A percentile compares a stretch with the other conserved stretches of the same genome.
These are phyloP conservation scores for Henricia sp. DNA, from an alignment of 53 echinoderm and acorn worm genomes.

Conservation along the genomic window DNA sequence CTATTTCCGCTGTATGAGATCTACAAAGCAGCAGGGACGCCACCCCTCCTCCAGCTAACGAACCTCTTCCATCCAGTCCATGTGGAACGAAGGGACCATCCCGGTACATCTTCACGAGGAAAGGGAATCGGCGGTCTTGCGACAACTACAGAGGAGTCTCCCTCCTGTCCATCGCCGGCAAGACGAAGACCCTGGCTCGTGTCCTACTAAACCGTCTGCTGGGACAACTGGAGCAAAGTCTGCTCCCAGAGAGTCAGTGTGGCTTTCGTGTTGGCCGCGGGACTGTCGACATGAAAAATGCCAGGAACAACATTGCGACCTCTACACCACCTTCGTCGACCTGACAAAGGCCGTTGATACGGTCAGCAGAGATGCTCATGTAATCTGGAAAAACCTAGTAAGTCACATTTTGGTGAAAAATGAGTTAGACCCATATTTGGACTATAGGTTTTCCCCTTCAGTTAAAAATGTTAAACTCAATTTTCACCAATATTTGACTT, in stretches of 20 bases:
- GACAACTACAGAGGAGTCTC: conserved; percentile 35
- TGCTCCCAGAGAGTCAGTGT: conserved; percentile 24
- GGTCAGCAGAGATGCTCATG: neutral
- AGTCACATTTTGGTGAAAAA: too few species aligned
- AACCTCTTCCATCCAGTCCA: neutral
- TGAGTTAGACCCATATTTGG: too few species aligned
- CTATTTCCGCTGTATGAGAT: conserved; percentile 22
- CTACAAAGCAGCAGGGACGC: conserved; percentile 1
- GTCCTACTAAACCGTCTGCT: neutral
- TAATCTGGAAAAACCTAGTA: too few species aligned
- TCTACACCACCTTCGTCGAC: neutral
- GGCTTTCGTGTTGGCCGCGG: neutral
- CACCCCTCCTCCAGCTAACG: neutral
- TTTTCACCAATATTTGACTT: too few species aligned
- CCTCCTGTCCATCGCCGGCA: conserved; percentile 14
- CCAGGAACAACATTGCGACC: conserved; percentile 1
- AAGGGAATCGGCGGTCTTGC: conserved; percentile 31
- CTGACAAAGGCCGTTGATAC: conserved; percentile 12
- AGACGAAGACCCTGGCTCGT: neutral
- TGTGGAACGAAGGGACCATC: neutral
- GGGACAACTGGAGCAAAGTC: conserved; percentile 13
- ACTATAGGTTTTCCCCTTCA: too few species aligned
- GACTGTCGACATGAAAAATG: conserved; percentile 28
- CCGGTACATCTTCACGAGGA: conserved; percentile 16
- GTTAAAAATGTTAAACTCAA: too few species aligned